Base-by-base conservation (phyloP, 2,113 vertebrate species). In the Halcyon malimbica region DNA sequence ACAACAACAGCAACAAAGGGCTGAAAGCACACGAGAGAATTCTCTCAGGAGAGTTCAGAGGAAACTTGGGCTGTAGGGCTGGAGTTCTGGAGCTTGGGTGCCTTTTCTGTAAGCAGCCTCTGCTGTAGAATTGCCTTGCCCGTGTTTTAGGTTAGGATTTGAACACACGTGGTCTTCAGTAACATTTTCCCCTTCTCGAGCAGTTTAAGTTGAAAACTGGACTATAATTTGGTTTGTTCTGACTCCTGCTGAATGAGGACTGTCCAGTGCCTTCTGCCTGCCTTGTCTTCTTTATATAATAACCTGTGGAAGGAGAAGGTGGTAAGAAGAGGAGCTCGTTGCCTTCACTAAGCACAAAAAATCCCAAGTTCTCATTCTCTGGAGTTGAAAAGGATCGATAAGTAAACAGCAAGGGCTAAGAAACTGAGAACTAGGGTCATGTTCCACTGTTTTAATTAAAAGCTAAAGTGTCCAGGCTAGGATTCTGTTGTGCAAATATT, bases 31-130 rank as follows among this genome's bases (percentile, higher is more conserved):
- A 5, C 5, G 1, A 18, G 86, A 2, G 26, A 2, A 35, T 60
- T 37, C 6, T 37, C 6, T 15, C 25, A 2, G 70, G 37, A 68
- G 62, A 24, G 37, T 31, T 48, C 3, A 5, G 1, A 23, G 70
- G 48, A 57, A 67, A 10, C 4, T 24, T 7, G 0, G n/a, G 7
- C 29, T 48, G 26, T 10, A n/a, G n/a, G 41, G 50, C 16, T 78
- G 63, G 26, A 3, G 21, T 33, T 35, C 12, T 0, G 3, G 2
- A 16, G 46, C 6, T 7, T 18, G 10, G 3, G 2, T 5, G 59
- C 6, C 1, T 53, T 82, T 24, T 7, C 6, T 39, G 2, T 3
- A 25, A 33, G 21, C 4, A 0, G 7, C 29, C 14, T 3, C 0
- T 28, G 71, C 9, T 16, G 0, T 5, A 9, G 13, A 24, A 15